Evolutionary conservation across 2,797 vertebrate genomes (phyloP).

Genomic region (Brotula barbata): DNA sequence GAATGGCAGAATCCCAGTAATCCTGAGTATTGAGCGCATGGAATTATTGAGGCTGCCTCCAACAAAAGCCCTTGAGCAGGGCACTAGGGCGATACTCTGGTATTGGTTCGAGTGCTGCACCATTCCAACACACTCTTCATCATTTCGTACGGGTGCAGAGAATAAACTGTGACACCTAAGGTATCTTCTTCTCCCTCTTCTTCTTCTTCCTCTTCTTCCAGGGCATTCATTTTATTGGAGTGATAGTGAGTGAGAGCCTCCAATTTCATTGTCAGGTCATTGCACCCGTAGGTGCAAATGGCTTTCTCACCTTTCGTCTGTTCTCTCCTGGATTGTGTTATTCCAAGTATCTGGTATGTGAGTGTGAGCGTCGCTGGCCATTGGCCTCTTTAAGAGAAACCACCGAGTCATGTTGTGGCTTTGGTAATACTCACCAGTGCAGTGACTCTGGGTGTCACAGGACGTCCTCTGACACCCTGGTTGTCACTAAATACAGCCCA

Average conservation of each 20-base stretch:
- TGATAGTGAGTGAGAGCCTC: conserved; percentile 19
- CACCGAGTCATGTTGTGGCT: conserved; percentile 14
- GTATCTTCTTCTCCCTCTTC: too few relatives aligned
- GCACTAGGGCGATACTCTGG: too few relatives aligned
- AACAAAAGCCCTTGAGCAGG: too few relatives aligned
- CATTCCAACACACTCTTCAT: too few relatives aligned
- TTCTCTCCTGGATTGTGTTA: conserved; percentile 24
- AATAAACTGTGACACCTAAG: too few relatives aligned
- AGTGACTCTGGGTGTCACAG: conserved; percentile 26
- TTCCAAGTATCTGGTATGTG: conserved; percentile 36
- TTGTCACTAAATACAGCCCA: conserved; percentile 12
- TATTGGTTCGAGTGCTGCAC: too few relatives aligned
- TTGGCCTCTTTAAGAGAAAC: background rate
- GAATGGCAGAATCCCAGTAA: too few relatives aligned
- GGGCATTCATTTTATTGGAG: background rate
- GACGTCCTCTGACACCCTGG: conserved; percentile 49
- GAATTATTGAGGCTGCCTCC: too few relatives aligned
- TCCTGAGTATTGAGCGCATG: too few relatives aligned
- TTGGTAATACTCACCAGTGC: conserved; percentile 13
- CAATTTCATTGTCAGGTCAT: background rate
- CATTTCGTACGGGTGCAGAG: too few relatives aligned
- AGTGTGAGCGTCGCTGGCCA: conserved; percentile 38
- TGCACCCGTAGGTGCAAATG: conserved; percentile 6
- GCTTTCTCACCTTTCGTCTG: conserved; percentile 35
- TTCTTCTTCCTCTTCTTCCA: too few relatives aligned